These are phyloP conservation scores for Macrophya alboannulata DNA, from an alignment of 2,888 invertebrate genomes.

Conservation along the genomic window DNA sequence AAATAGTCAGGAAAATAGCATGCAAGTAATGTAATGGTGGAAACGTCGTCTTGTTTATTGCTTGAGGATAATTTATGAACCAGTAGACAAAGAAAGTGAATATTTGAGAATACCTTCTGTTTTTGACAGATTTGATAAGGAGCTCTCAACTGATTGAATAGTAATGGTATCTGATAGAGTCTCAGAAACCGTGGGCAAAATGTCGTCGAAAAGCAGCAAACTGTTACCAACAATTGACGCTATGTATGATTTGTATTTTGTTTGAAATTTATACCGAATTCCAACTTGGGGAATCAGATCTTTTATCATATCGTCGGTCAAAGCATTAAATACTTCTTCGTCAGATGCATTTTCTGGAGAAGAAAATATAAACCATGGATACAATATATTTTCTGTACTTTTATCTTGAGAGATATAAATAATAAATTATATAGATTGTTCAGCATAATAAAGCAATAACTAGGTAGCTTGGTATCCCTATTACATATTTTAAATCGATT, in stretches of 20 bases:
- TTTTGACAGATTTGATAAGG: neutral
- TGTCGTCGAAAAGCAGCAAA: neutral
- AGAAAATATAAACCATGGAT: too few relatives aligned
- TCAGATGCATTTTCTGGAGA: neutral
- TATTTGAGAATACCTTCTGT: neutral
- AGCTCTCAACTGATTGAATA: neutral
- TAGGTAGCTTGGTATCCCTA: too few relatives aligned
- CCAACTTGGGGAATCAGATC: conserved; percentile 7
- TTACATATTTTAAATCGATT: too few relatives aligned
- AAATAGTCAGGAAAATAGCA: neutral
- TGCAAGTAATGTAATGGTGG: neutral
- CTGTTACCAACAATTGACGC: neutral
- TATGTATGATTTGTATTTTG: neutral
- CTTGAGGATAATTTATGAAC: neutral
- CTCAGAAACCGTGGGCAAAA: neutral
- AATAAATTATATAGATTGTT: too few relatives aligned
- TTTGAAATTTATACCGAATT: neutral
- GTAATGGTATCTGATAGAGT: neutral
- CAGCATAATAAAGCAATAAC: too few relatives aligned
- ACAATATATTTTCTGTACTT: too few relatives aligned
- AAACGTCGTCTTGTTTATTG: neutral
- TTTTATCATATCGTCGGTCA: neutral
- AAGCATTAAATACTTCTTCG: neutral
- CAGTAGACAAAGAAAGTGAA: neutral
- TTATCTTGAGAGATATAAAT: too few relatives aligned